Base-by-base conservation (phyloP, 2,888 invertebrate genomes). In the Athetis lepigone region DNA sequence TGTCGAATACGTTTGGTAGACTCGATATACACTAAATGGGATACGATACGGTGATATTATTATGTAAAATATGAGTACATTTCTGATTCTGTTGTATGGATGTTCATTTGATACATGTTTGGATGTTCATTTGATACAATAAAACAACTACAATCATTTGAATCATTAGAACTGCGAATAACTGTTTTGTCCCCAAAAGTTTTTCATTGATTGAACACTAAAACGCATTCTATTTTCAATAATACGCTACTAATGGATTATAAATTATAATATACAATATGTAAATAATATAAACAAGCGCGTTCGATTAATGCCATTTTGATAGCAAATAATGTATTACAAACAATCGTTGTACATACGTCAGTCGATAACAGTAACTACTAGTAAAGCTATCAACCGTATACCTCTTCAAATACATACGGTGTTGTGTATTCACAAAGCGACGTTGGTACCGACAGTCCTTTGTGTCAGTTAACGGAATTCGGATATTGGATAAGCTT, bases 401-500 rank as follows among this genome's bases (percentile, higher is more conserved):
- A 50, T 66, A 65, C 64, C 72, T 70, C 62, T 71, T 66, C 60
- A 74, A 75, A 79, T 70, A 75, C 70, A 77, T 70, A 64, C 59
- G 75, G 70, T 79, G 80, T 81, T 76, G 77, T 83, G 79, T 82
- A 83, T 79, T 80, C 86, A 86, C 85, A 89, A 89, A 89, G 89
- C 87, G 87, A 82, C 75, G 77, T 23, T 89, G 90, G 82, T 79
- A 83, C 77, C 88, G 91, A 89, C 90, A 90, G 86, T 86, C 90
- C 93, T 92, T 93, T 93, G 92, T 92, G 88, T 81, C 83, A 85
- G 88, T 85, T 85, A 89, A 86, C 89, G 88, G 89, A 89, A 91
- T 92, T 92, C 88, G 90, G 90, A 91, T 93, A 92, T 92, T 91
- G 91, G 90, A 90, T 92, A 87, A 89, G 89, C 89, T 87, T 87